Evolutionary conservation across 2,113 vertebrate genomes (phyloP).

Genomic region (Hoplias malabaricus): DNA sequence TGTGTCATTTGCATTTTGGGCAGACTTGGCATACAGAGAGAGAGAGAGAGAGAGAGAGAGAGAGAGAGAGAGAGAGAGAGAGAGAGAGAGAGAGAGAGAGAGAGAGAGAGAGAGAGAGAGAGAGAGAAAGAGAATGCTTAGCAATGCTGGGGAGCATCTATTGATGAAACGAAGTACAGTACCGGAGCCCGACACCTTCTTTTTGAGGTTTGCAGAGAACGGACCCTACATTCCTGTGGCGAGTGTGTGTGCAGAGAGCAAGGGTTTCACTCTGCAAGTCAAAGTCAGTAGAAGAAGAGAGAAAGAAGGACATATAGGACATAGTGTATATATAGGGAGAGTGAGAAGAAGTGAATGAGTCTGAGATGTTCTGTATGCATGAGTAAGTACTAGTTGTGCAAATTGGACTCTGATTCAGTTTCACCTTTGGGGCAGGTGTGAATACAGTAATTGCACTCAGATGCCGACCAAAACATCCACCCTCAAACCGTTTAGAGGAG

Average conservation of each 20-base stretch:
- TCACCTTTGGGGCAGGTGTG: too few species aligned
- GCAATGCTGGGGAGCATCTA: constrained; percentile 23
- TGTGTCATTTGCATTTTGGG: constrained; percentile 74
- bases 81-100: constrained; percentile 17
- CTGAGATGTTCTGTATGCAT: background rate
- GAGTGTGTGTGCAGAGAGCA: constrained; percentile 12
- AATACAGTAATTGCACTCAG: too few species aligned
- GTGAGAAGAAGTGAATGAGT: constrained; percentile 18
- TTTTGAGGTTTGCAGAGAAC: constrained; percentile 36
- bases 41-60: constrained; percentile 5
- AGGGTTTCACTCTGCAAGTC: constrained; percentile 49
- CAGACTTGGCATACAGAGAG: constrained; percentile 60
- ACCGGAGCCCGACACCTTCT: constrained; percentile 12
- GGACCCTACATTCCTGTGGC: constrained; percentile 47
- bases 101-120: constrained; percentile 11
- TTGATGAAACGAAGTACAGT: constrained; percentile 23
- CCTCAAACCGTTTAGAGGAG: too few species aligned
- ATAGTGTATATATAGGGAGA: constrained; percentile 51
- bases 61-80: constrained; percentile 40
- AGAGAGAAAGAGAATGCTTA: constrained; percentile 10
- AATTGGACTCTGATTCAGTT: too few species aligned
- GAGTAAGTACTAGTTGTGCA: background rate
- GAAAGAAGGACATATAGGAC: background rate
- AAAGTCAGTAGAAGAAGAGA: constrained; percentile 28
- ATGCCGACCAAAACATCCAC: too few species aligned